These are phyloP conservation scores for Apostichopus parvimensis DNA, from an alignment of 35 echinoderm and acorn worm genomes.

Conservation along the genomic window DNA sequence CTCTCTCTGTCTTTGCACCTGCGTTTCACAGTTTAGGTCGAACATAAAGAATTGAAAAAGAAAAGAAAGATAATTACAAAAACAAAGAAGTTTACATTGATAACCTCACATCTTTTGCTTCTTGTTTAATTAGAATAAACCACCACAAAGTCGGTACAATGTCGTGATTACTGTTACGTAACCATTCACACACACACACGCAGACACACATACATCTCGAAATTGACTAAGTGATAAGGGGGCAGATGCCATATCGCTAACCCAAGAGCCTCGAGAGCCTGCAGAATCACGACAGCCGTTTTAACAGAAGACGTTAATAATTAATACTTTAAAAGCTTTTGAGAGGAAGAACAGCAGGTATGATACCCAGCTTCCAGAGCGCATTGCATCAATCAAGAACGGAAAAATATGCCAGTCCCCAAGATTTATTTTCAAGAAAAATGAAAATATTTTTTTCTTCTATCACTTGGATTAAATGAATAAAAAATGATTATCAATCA, in stretches of 20 bases:
- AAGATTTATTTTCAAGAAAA: not conserved
- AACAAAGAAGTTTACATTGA: not conserved
- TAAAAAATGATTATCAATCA: constrained; percentile 18
- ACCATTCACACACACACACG: not conserved
- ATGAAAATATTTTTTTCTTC: not conserved
- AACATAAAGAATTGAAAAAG: not conserved
- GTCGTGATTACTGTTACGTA: constrained; percentile 52
- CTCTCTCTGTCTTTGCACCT: not conserved
- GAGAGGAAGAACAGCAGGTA: constrained; percentile 22
- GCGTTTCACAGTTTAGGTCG: not conserved
- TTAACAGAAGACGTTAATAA: constrained; percentile 37
- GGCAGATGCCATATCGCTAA: constrained; percentile 12
- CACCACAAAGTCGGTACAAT: constrained; percentile 35
- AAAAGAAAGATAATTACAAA: not conserved
- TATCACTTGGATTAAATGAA: not conserved
- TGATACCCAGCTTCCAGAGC: not conserved
- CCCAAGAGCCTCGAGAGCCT: constrained; percentile 9
- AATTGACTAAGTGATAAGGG: constrained; percentile 14
- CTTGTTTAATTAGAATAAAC: not conserved
- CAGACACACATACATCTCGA: not conserved
- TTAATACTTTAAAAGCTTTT: constrained; percentile 52
- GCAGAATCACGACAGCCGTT: constrained; percentile 37
- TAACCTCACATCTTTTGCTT: not conserved
- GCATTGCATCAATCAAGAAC: constrained; percentile 2
- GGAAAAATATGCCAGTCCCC: not conserved